Conservation (phyloP, 2,888 invertebrate species). For the Teleiodes luculella region DNA sequence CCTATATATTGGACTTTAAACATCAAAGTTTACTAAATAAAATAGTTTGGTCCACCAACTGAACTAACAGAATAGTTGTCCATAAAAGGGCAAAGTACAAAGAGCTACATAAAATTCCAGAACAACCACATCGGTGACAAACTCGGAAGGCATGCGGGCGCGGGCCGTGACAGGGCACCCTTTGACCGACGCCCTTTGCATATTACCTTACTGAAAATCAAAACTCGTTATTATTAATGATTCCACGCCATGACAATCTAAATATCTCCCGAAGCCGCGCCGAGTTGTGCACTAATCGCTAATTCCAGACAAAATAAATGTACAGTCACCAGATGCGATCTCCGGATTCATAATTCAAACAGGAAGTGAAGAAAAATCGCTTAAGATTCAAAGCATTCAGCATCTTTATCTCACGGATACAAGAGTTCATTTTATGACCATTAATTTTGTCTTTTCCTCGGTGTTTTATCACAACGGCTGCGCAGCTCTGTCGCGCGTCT, state of each 20-base stretch:
- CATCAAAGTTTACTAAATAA: constrained; percentile 59
- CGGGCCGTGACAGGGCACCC: constrained; percentile 65
- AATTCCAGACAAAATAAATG: constrained; percentile 61
- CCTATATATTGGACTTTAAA: constrained; percentile 18
- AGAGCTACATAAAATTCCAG: constrained; percentile 76
- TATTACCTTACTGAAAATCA: constrained; percentile 76
- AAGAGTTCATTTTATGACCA: constrained; percentile 79
- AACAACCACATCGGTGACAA: constrained; percentile 71
- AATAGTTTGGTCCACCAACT: constrained; percentile 63
- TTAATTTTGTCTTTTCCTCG: constrained; percentile 76
- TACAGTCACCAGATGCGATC: constrained; percentile 73
- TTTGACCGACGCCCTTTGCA: constrained; percentile 65
- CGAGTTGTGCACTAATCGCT: constrained; percentile 64
- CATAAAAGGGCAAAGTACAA: constrained; percentile 71
- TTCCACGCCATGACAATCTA: constrained; percentile 71
- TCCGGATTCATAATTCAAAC: constrained; percentile 65
- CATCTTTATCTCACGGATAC: constrained; percentile 75
- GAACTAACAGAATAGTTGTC: constrained; percentile 68
- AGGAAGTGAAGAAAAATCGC: constrained; percentile 69
- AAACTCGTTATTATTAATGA: constrained; percentile 77
- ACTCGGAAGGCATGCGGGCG: constrained; percentile 70
- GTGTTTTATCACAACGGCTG: constrained; percentile 76
- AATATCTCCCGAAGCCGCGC: constrained; percentile 61
- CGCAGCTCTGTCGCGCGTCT: constrained; percentile 76
- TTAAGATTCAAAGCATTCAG: constrained; percentile 74